Evolutionary conservation across 1,140 invertebrate species (phyloP), one percentile per base, ranked within the genome.

Genomic region (Bombus consobrinus): DNA sequence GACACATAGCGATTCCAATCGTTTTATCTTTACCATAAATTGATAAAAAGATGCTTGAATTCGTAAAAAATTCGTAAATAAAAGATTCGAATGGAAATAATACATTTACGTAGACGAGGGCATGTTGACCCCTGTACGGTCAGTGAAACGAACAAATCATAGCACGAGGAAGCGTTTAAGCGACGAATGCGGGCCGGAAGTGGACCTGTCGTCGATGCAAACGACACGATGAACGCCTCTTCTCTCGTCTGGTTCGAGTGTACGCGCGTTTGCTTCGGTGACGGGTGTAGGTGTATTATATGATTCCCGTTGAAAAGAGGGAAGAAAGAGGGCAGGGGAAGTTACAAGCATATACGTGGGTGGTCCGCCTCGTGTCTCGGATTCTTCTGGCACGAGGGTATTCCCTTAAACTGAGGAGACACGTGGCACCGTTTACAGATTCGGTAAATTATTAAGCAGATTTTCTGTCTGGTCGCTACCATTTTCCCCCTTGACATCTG

Each of bases 101-200:
- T 5, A 28, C 15, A 43, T 18, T 25, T 2, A 13, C 34, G 57
- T n/a, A 57, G 81, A 86, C 59, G 25, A 74, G 64, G 41, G 74
- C 80, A 15, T 32, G 10, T 34, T 72, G 62, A 13, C 37, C 53
- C 59, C 71, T 32, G n/a, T 43, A 15, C 6, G 71, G 59, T 69
- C 77, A 81, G n/a, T 37, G 77, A 75, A 78, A 66, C 81, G 73
- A 62, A 86, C 77, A 86, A 71, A 78, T 77, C 86, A 83, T 57
- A 47, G 85, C 84, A 91, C 82, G 82, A 85, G 89, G 85, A 91
- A 91, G 85, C 64, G 78, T 68, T 85, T 86, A 81, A 83, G 78
- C 86, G 64, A 53, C 85, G 88, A 90, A 88, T 80, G 85, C 89
- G 76, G 89, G 79, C 90, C 90, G 90, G 90, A 91, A 91, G 90